phyloP scores from a whole-genome alignment of 1,140 invertebrate genomes.

The Eumeta japonica region DNA sequence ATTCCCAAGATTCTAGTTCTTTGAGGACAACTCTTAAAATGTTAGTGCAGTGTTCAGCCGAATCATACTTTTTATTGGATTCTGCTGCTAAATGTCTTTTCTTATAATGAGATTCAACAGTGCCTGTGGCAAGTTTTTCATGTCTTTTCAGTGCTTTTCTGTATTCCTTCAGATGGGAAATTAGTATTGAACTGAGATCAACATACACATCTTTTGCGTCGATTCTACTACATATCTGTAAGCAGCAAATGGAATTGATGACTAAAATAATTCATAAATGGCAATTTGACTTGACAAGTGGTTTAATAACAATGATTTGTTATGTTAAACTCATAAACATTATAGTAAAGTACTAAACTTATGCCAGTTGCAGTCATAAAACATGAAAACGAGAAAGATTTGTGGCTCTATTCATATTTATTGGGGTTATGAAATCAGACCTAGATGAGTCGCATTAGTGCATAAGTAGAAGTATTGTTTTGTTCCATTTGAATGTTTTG shows the following conservation, averaged over 20 bases:
- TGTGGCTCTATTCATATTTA: no score
- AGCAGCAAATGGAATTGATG: no score
- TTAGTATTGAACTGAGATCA: slow-evolving; percentile 48
- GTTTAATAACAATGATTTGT: not conserved
- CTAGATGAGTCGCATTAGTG: no score
- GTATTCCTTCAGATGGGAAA: slow-evolving; percentile 60
- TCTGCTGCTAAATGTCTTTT: slow-evolving; percentile 36
- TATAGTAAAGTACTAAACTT: no score
- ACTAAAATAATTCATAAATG: not conserved
- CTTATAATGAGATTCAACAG: slow-evolving; percentile 34
- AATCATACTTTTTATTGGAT: slow-evolving; percentile 37
- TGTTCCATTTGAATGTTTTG: no score
- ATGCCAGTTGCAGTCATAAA: no score
- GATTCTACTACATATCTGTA: slow-evolving; percentile 48
- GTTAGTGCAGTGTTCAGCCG: slow-evolving; percentile 61
- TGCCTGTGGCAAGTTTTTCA: slow-evolving; percentile 33
- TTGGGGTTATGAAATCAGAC: not conserved
- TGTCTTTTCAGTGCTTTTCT: slow-evolving; percentile 52
- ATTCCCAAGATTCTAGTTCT: slow-evolving; percentile 65
- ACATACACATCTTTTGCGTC: slow-evolving; percentile 47
- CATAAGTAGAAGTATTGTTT: no score
- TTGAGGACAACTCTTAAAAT: slow-evolving; percentile 60
- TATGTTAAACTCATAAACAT: not conserved
- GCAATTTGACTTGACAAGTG: not conserved
- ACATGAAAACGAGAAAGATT: no score